Base-by-base conservation (phyloP, 2,888 invertebrate genomes). In the Sinodicranocentrus sp. region DNA sequence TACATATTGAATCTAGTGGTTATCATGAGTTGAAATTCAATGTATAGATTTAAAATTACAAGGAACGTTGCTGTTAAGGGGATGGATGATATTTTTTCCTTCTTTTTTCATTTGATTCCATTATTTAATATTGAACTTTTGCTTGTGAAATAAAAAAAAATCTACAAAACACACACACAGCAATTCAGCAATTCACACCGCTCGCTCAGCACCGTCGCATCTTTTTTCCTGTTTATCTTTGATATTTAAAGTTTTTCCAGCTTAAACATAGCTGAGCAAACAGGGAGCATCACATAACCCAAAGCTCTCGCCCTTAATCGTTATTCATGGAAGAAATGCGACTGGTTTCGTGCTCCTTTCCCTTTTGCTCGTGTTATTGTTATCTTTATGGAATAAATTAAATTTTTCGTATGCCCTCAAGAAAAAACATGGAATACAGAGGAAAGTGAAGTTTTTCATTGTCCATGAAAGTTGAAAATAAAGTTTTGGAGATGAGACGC, bases 361-460 rank as follows among this genome's bases (percentile, higher is more conserved):
- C 43, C 21, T 43, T 63, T 63, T 33, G 39, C 23, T 73, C 25
- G 63, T 75, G 76, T 82, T 82, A 82, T 88, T 87, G 88, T 88
- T 88, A 88, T 88, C 88, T 87, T 88, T 88, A 85, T 85, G 86
- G 86, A 88, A 88, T 88, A 88, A 88, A 88, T 88, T 88, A 88
- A 88, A 86, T 88, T 88, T 88, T 87, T 88, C 79, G 86, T 71
- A 76, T 88, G 88, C 88, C 88, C 88, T 85, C 85, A 82, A 88
- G 88, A 88, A 85, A 87, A 76, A 72, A 65, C 54, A 86, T 73
- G 79, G 80, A 84, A 52, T 44, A 19, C 54, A 26, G n/a, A 65
- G 67, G 10, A 72, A 43, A 76, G 44, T 43, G 17, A 73, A 67
- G 17, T 71, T 72, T 61, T 63, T 71, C 63, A 43, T 68, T 76